Base-by-base conservation (phyloP, 2,797 vertebrate species). In the Stomatorhinus walkeri region DNA sequence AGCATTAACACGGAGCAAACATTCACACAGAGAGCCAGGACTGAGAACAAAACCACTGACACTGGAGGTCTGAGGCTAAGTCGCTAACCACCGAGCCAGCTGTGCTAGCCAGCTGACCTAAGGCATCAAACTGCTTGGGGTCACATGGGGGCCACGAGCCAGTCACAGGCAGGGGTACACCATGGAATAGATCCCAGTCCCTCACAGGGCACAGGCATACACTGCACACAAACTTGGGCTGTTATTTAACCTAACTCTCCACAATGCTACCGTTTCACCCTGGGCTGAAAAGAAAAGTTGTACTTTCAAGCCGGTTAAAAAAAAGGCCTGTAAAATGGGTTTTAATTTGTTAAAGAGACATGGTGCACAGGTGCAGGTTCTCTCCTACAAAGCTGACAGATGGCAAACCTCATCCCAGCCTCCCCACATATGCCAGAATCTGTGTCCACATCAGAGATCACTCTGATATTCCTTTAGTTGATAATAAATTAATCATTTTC, bases 401-500 rank as follows among this genome's bases (percentile, higher is more conserved):
- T 81, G 76, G 76, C 40, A 22, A 81, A 46, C 19, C 40, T 43
- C 40, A 81, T 46, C 40, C 16, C 76, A 43, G 36, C 76, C 76
- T 46, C 76, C 40, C 76, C 36, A 19, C 40, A 72, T 72, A 72
- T 32, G 32, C 68, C 32, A 81, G 76, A 81, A 81, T 16, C 76
- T 46, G 40, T 46, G 40, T 43, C 76, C 76, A 81, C 76, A 81
- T 81, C 19, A n/a, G 76, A 81, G 76, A 46, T 81, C 76, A 81
- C 36, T 81, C 40, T 46, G 40, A 43, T 81, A 81, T 81, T 81
- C 36, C 8, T 81, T 81, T 46, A 81, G 40, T 81, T 81, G 46
- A 46, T 46, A 81, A 40, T 46, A 81, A 81, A 81, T 81, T n/a
- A 81, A 81, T 81, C 76, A 81, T 81, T 43, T 46, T 43, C 76